Evolutionary conservation across 2,888 invertebrate species (phyloP).

Genomic region (Oxyscelio sp.): DNA sequence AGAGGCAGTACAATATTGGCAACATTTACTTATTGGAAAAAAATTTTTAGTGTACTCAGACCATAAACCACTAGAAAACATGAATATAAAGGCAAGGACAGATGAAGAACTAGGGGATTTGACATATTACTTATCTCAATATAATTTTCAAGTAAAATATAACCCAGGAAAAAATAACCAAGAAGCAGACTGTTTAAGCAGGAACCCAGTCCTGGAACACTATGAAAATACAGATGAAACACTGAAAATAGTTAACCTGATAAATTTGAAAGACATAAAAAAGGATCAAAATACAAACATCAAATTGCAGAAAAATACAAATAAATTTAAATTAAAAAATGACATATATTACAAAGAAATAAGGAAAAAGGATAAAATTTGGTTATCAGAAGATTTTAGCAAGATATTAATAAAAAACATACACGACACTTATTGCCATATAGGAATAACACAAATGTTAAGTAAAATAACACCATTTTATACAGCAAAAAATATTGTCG

Average conservation of each 20-base stretch:
- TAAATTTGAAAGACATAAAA: background rate
- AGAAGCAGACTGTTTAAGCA: conserved; percentile 7
- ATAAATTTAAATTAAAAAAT: conserved; percentile 15
- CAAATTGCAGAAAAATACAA: background rate
- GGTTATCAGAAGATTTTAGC: conserved; percentile 59
- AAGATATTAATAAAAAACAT: background rate
- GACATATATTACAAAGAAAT: conserved; percentile 58
- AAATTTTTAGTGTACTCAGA: conserved; percentile 26
- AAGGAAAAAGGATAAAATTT: conserved; percentile 69
- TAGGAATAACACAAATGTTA: background rate
- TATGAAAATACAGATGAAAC: conserved; percentile 10
- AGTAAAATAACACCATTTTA: background rate
- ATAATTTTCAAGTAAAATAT: conserved; percentile 1
- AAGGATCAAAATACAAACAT: background rate
- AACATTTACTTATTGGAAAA: conserved; percentile 71
- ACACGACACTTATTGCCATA: background rate
- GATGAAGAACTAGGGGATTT: conserved; percentile 21
- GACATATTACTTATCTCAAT: conserved; percentile 22
- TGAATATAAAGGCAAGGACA: conserved; percentile 23
- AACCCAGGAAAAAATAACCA: background rate
- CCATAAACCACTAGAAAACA: conserved; percentile 29
- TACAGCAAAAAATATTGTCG: no score
- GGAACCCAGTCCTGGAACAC: background rate
- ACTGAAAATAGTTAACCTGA: background rate
- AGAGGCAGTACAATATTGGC: conserved; percentile 77